A percentile compares a stretch with the other conserved stretches of the same genome.
These are phyloP conservation scores for Arvicanthis niloticus DNA, from an alignment of 2,113 vertebrate genomes.

Conservation along the genomic window DNA sequence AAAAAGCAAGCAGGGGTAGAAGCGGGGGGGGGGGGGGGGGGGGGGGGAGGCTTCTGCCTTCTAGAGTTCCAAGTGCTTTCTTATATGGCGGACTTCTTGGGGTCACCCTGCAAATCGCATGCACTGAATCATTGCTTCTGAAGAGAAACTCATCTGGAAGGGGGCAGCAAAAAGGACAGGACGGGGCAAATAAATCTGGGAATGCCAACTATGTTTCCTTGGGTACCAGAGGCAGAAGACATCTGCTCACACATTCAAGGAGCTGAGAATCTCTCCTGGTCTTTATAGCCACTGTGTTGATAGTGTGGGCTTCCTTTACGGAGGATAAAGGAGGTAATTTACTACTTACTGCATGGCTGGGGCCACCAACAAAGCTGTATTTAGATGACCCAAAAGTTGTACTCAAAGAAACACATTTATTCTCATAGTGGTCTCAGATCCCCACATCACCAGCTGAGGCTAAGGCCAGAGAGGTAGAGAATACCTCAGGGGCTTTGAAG, in stretches of 20 bases:
- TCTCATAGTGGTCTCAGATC: background rate
- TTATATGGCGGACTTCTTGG: background rate
- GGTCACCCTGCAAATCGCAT: background rate
- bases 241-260: background rate
- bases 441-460: background rate
- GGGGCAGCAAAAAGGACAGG: background rate
- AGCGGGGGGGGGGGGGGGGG: no score
- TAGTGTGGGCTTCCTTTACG: background rate
- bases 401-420: background rate
- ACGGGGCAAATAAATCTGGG: background rate
- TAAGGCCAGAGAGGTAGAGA: background rate
- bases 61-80: background rate
- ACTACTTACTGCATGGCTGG: background rate
- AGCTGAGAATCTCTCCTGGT: background rate
- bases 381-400: background rate
- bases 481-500: background rate
- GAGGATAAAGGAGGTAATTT: background rate
- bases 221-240: background rate
- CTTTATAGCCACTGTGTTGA: background rate
- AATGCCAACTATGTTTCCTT: background rate
- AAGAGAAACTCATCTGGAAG: background rate
- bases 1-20: accelerated
- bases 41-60: background rate
- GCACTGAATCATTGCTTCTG: background rate
- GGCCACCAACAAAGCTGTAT: background rate